phyloP scores from a whole-genome alignment of 2,797 vertebrate genomes.

The Tragelaphus eurycerus region DNA sequence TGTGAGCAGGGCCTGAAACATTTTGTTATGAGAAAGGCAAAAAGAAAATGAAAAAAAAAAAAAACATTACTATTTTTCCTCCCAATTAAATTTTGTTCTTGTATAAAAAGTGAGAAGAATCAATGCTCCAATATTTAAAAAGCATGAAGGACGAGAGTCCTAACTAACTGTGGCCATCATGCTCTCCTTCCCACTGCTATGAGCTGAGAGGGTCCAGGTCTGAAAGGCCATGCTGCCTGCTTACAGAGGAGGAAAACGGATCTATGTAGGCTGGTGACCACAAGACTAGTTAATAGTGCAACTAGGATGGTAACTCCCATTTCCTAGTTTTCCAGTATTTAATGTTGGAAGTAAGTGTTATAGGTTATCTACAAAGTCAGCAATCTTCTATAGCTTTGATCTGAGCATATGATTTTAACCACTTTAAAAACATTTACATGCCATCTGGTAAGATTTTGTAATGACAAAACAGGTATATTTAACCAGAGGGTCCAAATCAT shows the following conservation, averaged over 20 bases:
- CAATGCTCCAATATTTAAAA: neutral
- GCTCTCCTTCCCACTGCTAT: neutral
- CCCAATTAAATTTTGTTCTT: constrained; percentile 40
- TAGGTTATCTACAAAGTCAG: neutral
- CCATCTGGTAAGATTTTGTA: neutral
- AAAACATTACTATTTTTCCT: neutral
- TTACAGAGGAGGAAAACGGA: neutral
- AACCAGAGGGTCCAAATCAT: neutral
- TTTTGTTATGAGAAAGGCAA: neutral
- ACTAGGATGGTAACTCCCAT: neutral
- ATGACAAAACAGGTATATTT: neutral
- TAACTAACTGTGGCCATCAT: neutral
- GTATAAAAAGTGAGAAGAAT: constrained; percentile 31
- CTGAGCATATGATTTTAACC: neutral
- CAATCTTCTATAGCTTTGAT: neutral
- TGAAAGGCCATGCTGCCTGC: neutral
- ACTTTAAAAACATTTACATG: neutral
- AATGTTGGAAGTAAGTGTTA: neutral
- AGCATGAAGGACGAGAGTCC: neutral
- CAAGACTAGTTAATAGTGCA: neutral
- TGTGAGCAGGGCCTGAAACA: neutral
- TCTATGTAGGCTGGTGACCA: neutral
- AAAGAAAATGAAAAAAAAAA: neutral
- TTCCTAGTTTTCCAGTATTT: neutral
- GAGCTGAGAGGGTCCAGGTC: neutral